A percentile compares a stretch with the other conserved stretches of the same genome.
phyloP scores from a whole-genome alignment of 2,113 vertebrate species.

The Dasypus novemcinctus region DNA sequence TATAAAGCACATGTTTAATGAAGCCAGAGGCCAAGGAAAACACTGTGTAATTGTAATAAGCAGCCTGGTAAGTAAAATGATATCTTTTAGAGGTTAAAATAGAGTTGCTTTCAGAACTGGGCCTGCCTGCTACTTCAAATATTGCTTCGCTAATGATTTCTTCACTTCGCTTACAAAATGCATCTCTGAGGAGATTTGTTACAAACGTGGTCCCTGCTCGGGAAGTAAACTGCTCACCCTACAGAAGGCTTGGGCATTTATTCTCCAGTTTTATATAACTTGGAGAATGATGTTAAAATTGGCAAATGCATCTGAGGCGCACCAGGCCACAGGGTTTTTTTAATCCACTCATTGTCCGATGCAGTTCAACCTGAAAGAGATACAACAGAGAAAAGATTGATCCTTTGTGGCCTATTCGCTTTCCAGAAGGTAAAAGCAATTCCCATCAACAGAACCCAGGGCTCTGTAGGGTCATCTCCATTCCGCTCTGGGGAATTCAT shows the following conservation, averaged over 20 bases:
- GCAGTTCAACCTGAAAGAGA: conserved; percentile 76
- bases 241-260: conserved; percentile 58
- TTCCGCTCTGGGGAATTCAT: conserved; percentile 71
- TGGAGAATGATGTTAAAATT: conserved; percentile 77
- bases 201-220: conserved; percentile 64
- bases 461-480: conserved; percentile 66
- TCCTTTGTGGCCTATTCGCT: conserved; percentile 77
- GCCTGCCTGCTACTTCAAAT: conserved; percentile 76
- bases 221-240: conserved; percentile 73
- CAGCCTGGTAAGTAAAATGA: conserved; percentile 84
- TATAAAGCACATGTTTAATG: conserved; percentile 86
- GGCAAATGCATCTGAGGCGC: conserved; percentile 75
- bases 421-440: conserved; percentile 77
- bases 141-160: conserved; percentile 79
- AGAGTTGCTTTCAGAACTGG: conserved; percentile 75
- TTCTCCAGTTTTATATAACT: conserved; percentile 74
- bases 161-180: conserved; percentile 79
- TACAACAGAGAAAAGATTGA: conserved; percentile 76
- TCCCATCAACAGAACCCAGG: conserved; percentile 67
- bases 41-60: conserved; percentile 85
- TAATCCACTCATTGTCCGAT: conserved; percentile 76
- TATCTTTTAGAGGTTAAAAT: conserved; percentile 86
- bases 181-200: conserved; percentile 81
- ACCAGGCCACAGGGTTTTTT: conserved; percentile 73
- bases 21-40: conserved; percentile 86